phyloP scores from a whole-genome alignment of 2,113 vertebrate genomes.

The Oncorhynchus clarkii region DNA sequence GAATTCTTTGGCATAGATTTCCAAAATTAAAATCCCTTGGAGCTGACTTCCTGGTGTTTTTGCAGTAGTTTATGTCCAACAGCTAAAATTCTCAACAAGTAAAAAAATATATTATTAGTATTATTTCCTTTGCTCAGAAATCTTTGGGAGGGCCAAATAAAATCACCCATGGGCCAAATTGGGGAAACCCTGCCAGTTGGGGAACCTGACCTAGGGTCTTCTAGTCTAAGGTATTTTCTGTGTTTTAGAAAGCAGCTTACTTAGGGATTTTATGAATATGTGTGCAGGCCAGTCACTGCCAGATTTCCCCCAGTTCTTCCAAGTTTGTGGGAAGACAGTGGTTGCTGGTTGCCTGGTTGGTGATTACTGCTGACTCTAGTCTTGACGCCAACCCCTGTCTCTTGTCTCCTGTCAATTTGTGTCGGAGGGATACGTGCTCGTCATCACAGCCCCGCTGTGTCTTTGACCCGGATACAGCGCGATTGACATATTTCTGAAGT shows the following conservation, averaged over 20 bases:
- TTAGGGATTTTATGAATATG: not conserved
- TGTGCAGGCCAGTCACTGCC: constrained; percentile 13
- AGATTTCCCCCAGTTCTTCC: constrained; percentile 12
- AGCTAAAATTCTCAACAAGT: no score
- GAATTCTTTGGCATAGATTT: no score
- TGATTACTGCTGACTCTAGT: not conserved
- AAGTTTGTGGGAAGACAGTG: not conserved
- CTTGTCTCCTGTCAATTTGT: not conserved
- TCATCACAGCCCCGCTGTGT: constrained; percentile 26
- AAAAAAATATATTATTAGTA: no score
- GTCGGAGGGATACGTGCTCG: not conserved
- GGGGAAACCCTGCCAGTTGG: no score
- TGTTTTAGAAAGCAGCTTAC: not conserved
- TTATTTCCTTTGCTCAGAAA: no score
- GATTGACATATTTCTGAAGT: constrained; percentile 48
- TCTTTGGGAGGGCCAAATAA: no score
- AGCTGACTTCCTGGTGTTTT: no score
- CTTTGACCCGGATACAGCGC: constrained; percentile 14
- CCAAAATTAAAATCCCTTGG: no score
- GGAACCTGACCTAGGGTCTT: no score
- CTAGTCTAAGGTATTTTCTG: not conserved
- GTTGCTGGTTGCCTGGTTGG: not conserved
- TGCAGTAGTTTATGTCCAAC: no score
- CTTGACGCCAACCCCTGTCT: constrained; percentile 17
- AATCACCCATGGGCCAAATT: no score